Conservation (phyloP, 2,113 vertebrate genomes). For the Podarcis cretensis region DNA sequence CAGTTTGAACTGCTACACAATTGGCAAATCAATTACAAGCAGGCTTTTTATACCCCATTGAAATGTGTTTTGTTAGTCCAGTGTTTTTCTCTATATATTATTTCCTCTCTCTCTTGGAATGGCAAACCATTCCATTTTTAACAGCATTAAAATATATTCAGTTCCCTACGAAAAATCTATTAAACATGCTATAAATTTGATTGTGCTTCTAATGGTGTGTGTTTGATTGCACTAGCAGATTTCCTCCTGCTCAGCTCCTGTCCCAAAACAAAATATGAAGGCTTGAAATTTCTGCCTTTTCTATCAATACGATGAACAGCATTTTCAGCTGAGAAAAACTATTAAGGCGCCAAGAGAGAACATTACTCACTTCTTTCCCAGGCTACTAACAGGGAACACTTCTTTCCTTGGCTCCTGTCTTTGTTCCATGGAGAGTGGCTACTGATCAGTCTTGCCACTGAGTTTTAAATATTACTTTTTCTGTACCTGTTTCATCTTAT, state of each 20-base stretch:
- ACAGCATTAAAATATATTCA: conserved; percentile 28
- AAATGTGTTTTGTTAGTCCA: conserved; percentile 52
- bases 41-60: conserved; percentile 55
- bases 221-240: conserved; percentile 51
- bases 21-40: conserved; percentile 73
- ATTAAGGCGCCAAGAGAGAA: conserved; percentile 4
- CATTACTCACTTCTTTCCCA: conserved; percentile 20
- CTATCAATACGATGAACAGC: conserved; percentile 19
- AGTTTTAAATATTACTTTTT: conserved; percentile 22
- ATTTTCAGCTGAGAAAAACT: conserved; percentile 39
- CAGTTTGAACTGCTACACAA: conserved; percentile 75
- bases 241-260: conserved; percentile 23
- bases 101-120: conserved; percentile 47
- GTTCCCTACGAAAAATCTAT: conserved; percentile 41
- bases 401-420: not conserved
- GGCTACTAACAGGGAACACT: conserved; percentile 3
- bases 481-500: not conserved
- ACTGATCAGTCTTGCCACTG: not conserved
- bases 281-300: conserved; percentile 32
- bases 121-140: conserved; percentile 38
- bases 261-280: conserved; percentile 9
- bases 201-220: conserved; percentile 8
- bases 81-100: conserved; percentile 21
- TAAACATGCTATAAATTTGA: conserved; percentile 32
- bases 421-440: not conserved